phyloP scores from a whole-genome alignment of 2,797 vertebrate genomes.

The Pelodytes ibericus region DNA sequence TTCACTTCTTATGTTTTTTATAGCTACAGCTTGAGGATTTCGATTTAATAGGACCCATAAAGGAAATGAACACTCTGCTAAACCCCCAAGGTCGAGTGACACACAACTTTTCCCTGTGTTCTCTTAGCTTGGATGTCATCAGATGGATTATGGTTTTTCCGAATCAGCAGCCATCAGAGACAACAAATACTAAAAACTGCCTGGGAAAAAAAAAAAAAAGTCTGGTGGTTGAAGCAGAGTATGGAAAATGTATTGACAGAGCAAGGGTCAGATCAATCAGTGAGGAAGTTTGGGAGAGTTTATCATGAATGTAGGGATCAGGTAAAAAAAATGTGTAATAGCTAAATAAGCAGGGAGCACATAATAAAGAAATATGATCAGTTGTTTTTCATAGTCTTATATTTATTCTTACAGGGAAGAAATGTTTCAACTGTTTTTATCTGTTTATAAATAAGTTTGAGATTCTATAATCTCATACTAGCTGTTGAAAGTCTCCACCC shows the following conservation, averaged over 20 bases:
- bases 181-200: constrained; percentile 48
- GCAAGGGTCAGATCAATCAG: background rate
- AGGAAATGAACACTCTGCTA: constrained; percentile 51
- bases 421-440: no score
- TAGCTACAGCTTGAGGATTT: constrained; percentile 49
- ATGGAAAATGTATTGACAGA: background rate
- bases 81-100: constrained; percentile 49
- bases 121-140: constrained; percentile 27
- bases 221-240: constrained; percentile 8
- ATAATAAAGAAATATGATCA: no score
- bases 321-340: no score
- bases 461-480: no score
- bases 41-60: constrained; percentile 53
- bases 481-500: no score
- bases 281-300: background rate
- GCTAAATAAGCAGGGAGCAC: no score
- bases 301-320: no score
- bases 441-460: no score
- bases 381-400: no score
- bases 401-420: no score
- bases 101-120: constrained; percentile 42
- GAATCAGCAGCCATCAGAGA: constrained; percentile 40
- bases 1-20: constrained; percentile 46
- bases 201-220: constrained; percentile 44
- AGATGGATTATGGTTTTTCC: constrained; percentile 51